Evolutionary conservation across 2,888 invertebrate species (phyloP).

Genomic region (Hydrotaea diabolus): DNA sequence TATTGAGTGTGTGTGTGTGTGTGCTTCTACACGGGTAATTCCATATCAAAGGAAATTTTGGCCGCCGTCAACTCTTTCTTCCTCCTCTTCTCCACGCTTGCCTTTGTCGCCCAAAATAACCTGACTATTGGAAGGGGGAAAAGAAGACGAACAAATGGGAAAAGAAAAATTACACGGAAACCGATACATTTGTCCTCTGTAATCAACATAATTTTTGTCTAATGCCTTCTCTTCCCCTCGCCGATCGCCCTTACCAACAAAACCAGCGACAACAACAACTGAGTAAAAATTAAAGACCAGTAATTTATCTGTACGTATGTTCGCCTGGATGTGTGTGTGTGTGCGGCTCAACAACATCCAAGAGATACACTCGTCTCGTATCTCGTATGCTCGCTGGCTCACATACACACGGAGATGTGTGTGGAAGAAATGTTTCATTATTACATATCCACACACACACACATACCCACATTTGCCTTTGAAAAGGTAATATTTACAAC

Average conservation of each 20-base stretch:
- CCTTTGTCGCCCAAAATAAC: background rate
- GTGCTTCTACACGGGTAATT: background rate
- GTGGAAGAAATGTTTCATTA: background rate
- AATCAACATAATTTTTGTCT: slow-evolving; percentile 56
- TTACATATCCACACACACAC: background rate
- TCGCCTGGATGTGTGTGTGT: background rate
- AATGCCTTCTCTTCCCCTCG: background rate
- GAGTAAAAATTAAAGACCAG: slow-evolving; percentile 3
- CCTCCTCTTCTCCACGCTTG: slow-evolving; percentile 14
- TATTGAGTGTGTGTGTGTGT: background rate
- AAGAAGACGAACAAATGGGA: slow-evolving; percentile 15
- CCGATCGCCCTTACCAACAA: too few relatives aligned
- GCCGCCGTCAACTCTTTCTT: slow-evolving; percentile 25
- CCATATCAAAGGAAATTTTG: slow-evolving; percentile 45
- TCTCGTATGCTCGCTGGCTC: too few relatives aligned
- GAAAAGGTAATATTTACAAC: background rate
- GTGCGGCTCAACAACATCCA: background rate
- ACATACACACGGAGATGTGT: background rate
- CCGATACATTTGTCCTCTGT: slow-evolving; percentile 72
- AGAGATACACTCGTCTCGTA: background rate
- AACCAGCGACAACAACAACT: background rate
- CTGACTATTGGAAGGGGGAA: background rate
- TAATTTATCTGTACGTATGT: background rate
- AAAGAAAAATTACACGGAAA: slow-evolving; percentile 73
- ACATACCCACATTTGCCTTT: background rate